Percentiles rank a stretch among this genome's conserved stretches.
Conservation (phyloP, 2,113 vertebrate genomes). For the Prionailurus bengalensis region DNA sequence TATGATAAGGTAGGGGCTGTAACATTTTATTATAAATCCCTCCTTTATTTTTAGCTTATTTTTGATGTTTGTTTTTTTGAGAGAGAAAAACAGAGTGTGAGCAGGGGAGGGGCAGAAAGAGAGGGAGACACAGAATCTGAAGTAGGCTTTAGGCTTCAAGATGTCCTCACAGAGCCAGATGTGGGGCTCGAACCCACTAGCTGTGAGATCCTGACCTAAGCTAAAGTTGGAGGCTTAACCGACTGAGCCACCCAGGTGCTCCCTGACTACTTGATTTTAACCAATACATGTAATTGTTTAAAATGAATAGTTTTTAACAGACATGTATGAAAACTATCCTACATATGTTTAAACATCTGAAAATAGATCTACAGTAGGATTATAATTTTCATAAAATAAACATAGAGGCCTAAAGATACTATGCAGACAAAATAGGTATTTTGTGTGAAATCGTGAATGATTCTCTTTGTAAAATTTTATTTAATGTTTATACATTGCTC, state of each 20-base stretch:
- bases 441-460: constrained; percentile 14
- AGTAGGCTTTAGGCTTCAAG: too few species aligned
- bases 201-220: too few species aligned
- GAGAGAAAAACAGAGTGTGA: too few species aligned
- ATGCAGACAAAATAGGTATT: background rate
- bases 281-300: background rate
- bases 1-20: background rate
- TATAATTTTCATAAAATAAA: background rate
- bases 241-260: too few species aligned
- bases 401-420: background rate
- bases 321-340: background rate
- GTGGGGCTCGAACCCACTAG: too few species aligned
- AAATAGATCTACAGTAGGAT: background rate
- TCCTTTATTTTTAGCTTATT: constrained; percentile 22
- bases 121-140: too few species aligned
- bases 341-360: background rate
- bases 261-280: constrained; percentile 29
- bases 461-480: constrained; percentile 38
- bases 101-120: too few species aligned
- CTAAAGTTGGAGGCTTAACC: too few species aligned
- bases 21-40: background rate
- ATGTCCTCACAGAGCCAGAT: too few species aligned
- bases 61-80: too few species aligned
- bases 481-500: constrained; percentile 35
- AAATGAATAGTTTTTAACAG: constrained; percentile 40